Base-by-base conservation (phyloP, 2,113 vertebrate genomes). In the Baryphthengus martii region DNA sequence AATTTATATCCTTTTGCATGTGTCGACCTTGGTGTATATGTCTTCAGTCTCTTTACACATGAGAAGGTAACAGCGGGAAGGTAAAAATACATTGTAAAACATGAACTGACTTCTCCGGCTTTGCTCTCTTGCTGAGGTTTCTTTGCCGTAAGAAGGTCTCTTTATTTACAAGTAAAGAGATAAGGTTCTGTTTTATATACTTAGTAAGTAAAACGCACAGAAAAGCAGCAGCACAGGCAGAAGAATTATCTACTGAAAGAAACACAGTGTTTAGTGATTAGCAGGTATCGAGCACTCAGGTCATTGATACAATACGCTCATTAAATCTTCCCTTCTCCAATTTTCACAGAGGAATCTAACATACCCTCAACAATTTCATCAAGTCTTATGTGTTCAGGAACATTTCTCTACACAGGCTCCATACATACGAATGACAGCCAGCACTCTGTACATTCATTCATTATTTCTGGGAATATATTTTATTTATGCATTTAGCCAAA, bases 101-200 rank as follows among this genome's bases (percentile, higher is more conserved):
- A 17, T 47, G n/a, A 62, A 71, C 13, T 24, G 39, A 39, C 33
- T 75, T 59, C 44, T 37, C 50, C 47, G 61, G 52, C 52, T 93
- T 82, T 42, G 29, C 74, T 80, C 18, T 47, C 55, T 40, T 14
- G 23, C 29, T 67, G 16, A 42, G 78, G n/a, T 33, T 31, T 55
- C 68, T 67, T 42, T 59, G 61, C 61, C 47, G 78, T 9, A 82
- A 52, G 81, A 84, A 78, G 13, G 25, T n/a, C n/a, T 56, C 77
- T 45, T n/a, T 39, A 35, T 61, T 68, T 56, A 75, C 31, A 87
- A 90, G 89, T 16, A 19, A 81, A 87, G 61, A 74, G 31, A 31
- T 33, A 17, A 0, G 0, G 6, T 31, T 65, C 65, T 3, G 0
- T 19, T 88, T 61, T 37, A 72, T 6, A 31, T 19, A 63, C 15